Base-by-base conservation (phyloP, 2,888 invertebrate species). In the Thereva nobilitata region DNA sequence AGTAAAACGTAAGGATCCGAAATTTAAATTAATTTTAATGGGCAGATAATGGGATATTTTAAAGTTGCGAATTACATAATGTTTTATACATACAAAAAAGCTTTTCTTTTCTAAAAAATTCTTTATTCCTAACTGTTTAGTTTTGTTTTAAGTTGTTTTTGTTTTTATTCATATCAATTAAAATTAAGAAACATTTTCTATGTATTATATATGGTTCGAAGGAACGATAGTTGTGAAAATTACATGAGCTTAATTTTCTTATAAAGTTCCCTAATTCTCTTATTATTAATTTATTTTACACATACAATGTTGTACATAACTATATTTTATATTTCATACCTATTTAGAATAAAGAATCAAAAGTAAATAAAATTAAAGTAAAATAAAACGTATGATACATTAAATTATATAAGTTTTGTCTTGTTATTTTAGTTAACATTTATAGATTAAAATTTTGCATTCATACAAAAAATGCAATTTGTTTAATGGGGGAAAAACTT, bases 201-300 rank as follows among this genome's bases (percentile, higher is more conserved):
- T 61, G 42, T 47, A 23, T 23, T 23, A 2, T 61, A 50, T 37
- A 57, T 57, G 57, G 23, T 61, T 61, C 38, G 40, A 61, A 61
- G 61, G 61, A 61, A 61, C 61, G 61, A 38, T 61, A 61, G 61
- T 61, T 61, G 45, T 61, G 61, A 61, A 50, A 61, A 61, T 61
- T 61, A 61, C 61, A 47, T 38, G 38, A 61, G 50, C 35, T 38
- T 40, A 61, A 61, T 50, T 50, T 50, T 50, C 50, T 7, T 45
- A 50, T 40, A 61, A 61, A 49, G 50, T 61, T 42, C 61, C 50
- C 50, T 23, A 57, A 10, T 50, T 10, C 40, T 61, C 61, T 61
- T 61, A 61, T 23, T 23, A 23, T 23, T 23, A 61, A n/a, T 38
- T 47, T 61, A 61, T 50, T 50, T 50, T 61, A 61, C 49, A 61